Evolutionary conservation across 53 echinoderm and acorn worm species (phyloP).

Genomic region (Henricia sp.): DNA sequence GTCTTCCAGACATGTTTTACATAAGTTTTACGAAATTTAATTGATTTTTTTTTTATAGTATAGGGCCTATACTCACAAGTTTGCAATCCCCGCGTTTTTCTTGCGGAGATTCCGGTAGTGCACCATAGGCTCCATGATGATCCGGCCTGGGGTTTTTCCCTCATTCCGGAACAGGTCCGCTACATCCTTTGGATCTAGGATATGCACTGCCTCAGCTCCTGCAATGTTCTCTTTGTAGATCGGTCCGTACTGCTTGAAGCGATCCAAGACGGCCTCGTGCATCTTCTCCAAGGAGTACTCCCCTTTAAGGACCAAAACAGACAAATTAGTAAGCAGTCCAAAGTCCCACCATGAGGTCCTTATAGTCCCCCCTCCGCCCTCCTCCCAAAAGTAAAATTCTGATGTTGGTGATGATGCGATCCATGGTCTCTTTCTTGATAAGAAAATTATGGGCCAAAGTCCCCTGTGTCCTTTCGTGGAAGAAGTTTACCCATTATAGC

Average conservation of each 20-base stretch:
- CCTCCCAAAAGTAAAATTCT: too few species aligned
- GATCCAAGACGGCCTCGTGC: slow-evolving; percentile 91
- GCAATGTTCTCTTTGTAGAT: slow-evolving; percentile 93
- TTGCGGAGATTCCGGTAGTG: slow-evolving; percentile 80
- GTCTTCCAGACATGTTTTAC: too few species aligned
- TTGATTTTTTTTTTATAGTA: too few species aligned
- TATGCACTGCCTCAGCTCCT: slow-evolving; percentile 86
- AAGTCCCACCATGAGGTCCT: too few species aligned
- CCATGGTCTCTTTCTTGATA: too few species aligned
- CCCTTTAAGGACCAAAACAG: slow-evolving; percentile 54
- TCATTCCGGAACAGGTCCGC: slow-evolving; percentile 83
- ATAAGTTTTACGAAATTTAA: too few species aligned
- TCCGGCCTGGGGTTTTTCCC: slow-evolving; percentile 79
- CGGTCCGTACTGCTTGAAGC: slow-evolving; percentile 89
- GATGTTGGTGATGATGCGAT: too few species aligned
- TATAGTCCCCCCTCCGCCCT: too few species aligned
- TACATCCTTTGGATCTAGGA: slow-evolving; percentile 90
- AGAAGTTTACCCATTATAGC: too few species aligned
- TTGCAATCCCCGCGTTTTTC: slow-evolving; percentile 86
- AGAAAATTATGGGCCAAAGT: too few species aligned
- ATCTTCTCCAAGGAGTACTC: slow-evolving; percentile 85
- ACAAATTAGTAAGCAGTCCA: too few species aligned
- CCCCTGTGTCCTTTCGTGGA: too few species aligned
- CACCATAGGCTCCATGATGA: slow-evolving; percentile 88
- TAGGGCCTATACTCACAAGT: slow-evolving; percentile 80